Base-by-base conservation (phyloP, 2,113 vertebrate species). In the Camarhynchus parvulus region DNA sequence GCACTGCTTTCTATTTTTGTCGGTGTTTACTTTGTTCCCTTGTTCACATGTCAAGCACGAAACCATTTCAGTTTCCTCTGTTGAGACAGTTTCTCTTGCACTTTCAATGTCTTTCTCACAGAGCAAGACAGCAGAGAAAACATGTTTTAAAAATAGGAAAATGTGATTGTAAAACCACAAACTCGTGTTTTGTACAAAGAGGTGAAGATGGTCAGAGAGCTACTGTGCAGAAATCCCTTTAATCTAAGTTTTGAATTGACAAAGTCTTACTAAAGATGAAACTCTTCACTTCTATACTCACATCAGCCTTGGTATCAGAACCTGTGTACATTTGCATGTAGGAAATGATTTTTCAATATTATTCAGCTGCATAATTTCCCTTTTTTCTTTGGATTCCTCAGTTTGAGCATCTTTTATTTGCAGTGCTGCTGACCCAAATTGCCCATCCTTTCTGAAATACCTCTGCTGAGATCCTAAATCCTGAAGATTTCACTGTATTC, bases 121-220 rank as follows among this genome's bases (percentile, higher is more conserved):
- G 80, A 89, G 64, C 52, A 68, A 61, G 41, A 58, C 16, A 2
- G 52, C 70, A 96, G 83, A 94, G 94, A 92, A 94, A 93, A 96
- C 61, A 56, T 23, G 23, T 25, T 93, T 96, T 91, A 93, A 96
- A 96, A 95, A 94, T 94, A 87, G 96, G 93, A 96, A 97, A 97
- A 96, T 95, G 82, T 94, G 90, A 96, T 89, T 94, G 90, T 90
- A 61, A 97, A 92, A 93, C 90, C 93, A 90, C 92, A 87, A 82
- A 50, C 39, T 70, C 59, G 68, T 94, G 80, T 92, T 95, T 92
- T 73, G 85, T 69, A 28, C 72, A 83, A 59, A 68, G 77, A 87
- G 72, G 56, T 90, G 72, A 93, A 50, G 39, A 56, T 74, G 79
- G 79, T 90, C 90, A 93, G 80, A 92, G 35, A 77, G 22, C 50